Evolutionary conservation across 1,140 invertebrate species (phyloP), one percentile per base, ranked within the genome.

Genomic region (Bombus haemorrhoidalis): DNA sequence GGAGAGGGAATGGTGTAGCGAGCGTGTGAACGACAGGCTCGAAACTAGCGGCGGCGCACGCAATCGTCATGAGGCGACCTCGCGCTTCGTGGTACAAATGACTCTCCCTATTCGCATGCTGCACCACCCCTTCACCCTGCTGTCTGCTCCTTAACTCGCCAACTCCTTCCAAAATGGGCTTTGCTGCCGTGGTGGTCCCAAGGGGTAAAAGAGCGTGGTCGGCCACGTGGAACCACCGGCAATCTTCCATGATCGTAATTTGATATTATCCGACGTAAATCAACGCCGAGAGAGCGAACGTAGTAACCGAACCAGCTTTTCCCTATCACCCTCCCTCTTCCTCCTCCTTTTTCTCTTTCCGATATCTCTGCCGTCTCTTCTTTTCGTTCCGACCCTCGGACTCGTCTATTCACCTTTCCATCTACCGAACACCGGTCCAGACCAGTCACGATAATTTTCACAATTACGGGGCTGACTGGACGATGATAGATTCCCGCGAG

Each of bases 1-100:
- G 10, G 3, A 3, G 0, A 59, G 22, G 5, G 32, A 32, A 47
- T 37, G 22, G 47, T 39, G 90, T 91, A 82, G 86, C 85, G 86
- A 92, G 92, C 92, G 93, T 93, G 93, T 86, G 93, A 94, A 94
- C 92, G 93, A 94, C 92, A 92, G 89, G 87, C 86, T 93, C 92
- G 87, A 92, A 91, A 90, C 87, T 88, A 53, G 47, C 47, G 90
- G 84, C 89, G 92, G 82, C 87, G 93, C 94, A 94, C 93, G 94
- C 94, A 94, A 95, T 86, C 93, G 83, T 80, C 86, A 90, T 86
- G 88, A 89, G 90, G 91, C 92, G 92, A 94, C 91, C 92, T 93
- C 93, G 93, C 93, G 86, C 93, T 93, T 92, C 92, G 86, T 94
- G 93, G 94, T 94, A 94, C 94, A 95, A 94, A 95, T 93, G 92